Base-by-base conservation (phyloP, 2,888 invertebrate genomes). In the Leucoptera coffeella region DNA sequence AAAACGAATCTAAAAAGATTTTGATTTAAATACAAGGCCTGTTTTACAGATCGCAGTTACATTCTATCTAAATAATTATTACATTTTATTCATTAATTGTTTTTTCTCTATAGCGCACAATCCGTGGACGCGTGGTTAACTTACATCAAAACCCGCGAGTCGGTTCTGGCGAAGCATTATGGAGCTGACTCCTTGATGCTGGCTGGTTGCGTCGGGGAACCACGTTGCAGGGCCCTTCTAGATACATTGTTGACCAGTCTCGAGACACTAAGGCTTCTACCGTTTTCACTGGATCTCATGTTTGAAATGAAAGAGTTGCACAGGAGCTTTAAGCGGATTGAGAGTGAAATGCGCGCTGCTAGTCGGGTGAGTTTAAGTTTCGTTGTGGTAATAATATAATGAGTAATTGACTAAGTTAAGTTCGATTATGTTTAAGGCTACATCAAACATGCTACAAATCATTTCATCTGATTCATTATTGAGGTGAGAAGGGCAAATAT, bases 121-220 rank as follows among this genome's bases (percentile, higher is more conserved):
- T 85, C 90, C n/a, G 71, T 93, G 38, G 91, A 91, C 43, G 89
- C 90, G 15, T 93, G 92, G 91, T 77, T 89, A 35, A 85, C 86
- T 30, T 91, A 89, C 49, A 73, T 92, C 27, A 77, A 87, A 36
- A 86, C 89, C 9, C 77, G 91, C 35, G 91, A 91, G 50, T 82
- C 83, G 11, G 77, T 90, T 11, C 64, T 91, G 26, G 76, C 79
- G 22, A 86, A 85, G 43, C 88, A 91, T 50, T 93, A 91, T 57
- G 77, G 74, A 4, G 72, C 78, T 6, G 81, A 81, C 41, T 84
- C 88, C 25, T 73, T 92, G 33, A 74, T 92, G 38, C 75, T 80
- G 35, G 76, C 76, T 4, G 78, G 77, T 1, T 75, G 77, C 29
- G 51, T 62, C 14, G 65, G 65, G n/a, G 65, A 67, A 35, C 54